Evolutionary conservation across 2,113 vertebrate species (phyloP), one percentile per base, ranked within the genome.

Genomic region (Xiphorhynchus elegans): DNA sequence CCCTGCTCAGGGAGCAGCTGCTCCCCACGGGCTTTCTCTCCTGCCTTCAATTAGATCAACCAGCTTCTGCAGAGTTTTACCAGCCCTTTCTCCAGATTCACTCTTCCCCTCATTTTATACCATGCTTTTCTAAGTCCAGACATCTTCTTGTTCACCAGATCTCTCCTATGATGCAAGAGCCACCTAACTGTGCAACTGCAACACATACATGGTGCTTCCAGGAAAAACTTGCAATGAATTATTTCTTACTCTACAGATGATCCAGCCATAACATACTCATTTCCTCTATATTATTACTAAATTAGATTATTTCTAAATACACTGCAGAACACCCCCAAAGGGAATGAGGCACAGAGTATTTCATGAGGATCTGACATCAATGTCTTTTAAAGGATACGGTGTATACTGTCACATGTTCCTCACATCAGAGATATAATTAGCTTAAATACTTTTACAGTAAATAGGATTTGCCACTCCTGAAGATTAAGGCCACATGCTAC

Each of bases 391-490:
- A 95, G 87, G 90, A 95, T 90, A 78, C 39, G 53, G 79, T 69
- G 67, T 64, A 88, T 90, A 95, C 75, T 75, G 96, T 98, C 97
- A 98, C 95, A 92, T 92, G 98, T 93, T 93, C 79, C 92, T 95
- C 96, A 96, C 95, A 98, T 97, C 97, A 97, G 97, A 97, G 97
- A 90, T 95, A 84, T 98, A 98, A 98, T 97, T 97, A 94, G 98
- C 98, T 98, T 98, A 97, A 97, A 96, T 98, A 97, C 98, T 98
- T 95, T 94, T 47, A 95, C 77, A 84, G 85, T 95, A 98, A 98
- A 98, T 98, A 98, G 98, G 98, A 98, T 99, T 99, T 98, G 73
- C 96, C 93, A 75, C 81, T 93, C 76, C 84, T 95, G 87, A 92
- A 96, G 93, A 97, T 93, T 95, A 92, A 83, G 78, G 91, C 95